Evolutionary conservation across 2,888 invertebrate genomes (phyloP).

Genomic region (Mythimna lalbum): DNA sequence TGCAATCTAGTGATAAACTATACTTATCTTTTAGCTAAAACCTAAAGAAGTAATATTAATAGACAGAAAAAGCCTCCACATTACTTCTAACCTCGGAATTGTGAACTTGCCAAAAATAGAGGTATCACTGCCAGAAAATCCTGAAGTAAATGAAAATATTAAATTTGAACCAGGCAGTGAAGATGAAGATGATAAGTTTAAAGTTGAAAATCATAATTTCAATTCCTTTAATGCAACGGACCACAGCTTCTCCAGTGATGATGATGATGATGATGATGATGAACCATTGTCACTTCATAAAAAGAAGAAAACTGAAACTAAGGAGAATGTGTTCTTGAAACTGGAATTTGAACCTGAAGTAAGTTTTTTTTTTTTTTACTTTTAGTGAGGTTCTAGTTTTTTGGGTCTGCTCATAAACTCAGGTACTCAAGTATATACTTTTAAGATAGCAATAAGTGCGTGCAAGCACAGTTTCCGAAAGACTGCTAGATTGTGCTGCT

Average conservation of each 20-base stretch:
- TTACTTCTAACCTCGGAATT: slow-evolving; percentile 66
- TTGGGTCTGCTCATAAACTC: neutral
- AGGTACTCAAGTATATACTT: neutral
- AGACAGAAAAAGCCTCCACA: slow-evolving; percentile 68
- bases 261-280: slow-evolving; percentile 75
- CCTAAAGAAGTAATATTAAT: slow-evolving; percentile 68
- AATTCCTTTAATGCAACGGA: slow-evolving; percentile 50
- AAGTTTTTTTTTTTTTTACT: neutral
- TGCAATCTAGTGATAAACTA: neutral
- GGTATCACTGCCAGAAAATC: neutral
- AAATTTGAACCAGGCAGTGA: slow-evolving; percentile 34
- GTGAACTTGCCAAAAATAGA: slow-evolving; percentile 46
- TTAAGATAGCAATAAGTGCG: neutral
- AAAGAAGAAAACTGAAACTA: slow-evolving; percentile 70
- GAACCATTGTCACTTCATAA: slow-evolving; percentile 72
- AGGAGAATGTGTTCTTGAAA: slow-evolving; percentile 30
- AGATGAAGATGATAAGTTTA: slow-evolving; percentile 63
- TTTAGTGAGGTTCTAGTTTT: neutral
- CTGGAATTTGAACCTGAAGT: slow-evolving; percentile 42
- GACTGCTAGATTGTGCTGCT: no score
- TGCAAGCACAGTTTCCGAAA: no score
- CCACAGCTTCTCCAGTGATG: slow-evolving; percentile 72
- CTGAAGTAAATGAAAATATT: slow-evolving; percentile 6
- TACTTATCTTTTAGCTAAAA: slow-evolving; percentile 67
- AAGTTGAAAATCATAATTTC: slow-evolving; percentile 70